A percentile compares a stretch with the other conserved stretches of the same genome.
Conservation (phyloP, 2,113 vertebrate species). For the Globicephala melas region DNA sequence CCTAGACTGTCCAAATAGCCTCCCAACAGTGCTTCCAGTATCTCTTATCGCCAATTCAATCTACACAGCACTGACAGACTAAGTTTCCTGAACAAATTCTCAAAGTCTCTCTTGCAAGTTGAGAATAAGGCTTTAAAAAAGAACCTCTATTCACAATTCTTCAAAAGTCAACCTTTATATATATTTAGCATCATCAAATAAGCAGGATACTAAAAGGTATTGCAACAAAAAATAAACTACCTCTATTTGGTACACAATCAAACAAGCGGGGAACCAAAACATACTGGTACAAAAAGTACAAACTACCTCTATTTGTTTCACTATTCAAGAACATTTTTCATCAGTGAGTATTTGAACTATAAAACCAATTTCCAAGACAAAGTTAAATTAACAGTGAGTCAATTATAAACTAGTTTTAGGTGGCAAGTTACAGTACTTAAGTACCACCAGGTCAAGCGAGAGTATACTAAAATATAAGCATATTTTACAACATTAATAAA, state of each 20-base stretch:
- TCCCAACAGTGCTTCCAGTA: not conserved
- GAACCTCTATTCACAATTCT: not conserved
- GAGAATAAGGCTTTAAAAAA: not conserved
- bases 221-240: not conserved
- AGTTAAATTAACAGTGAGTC: not conserved
- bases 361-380: conserved; percentile 19
- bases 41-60: not conserved
- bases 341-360: not conserved
- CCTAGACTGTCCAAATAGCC: not conserved
- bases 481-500: not conserved
- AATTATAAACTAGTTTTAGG: not conserved
- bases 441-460: not conserved
- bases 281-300: not conserved
- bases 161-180: not conserved
- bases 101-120: not conserved
- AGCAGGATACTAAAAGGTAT: not conserved
- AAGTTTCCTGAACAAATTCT: conserved; percentile 14
- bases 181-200: not conserved
- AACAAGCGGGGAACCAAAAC: not conserved
- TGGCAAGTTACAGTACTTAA: not conserved
- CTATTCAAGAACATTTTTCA: not conserved
- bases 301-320: not conserved
- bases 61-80: not conserved
- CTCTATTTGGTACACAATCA: not conserved
- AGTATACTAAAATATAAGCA: not conserved